Base-by-base conservation (phyloP, 2,888 invertebrate species). In the Tryphoninae sp. region DNA sequence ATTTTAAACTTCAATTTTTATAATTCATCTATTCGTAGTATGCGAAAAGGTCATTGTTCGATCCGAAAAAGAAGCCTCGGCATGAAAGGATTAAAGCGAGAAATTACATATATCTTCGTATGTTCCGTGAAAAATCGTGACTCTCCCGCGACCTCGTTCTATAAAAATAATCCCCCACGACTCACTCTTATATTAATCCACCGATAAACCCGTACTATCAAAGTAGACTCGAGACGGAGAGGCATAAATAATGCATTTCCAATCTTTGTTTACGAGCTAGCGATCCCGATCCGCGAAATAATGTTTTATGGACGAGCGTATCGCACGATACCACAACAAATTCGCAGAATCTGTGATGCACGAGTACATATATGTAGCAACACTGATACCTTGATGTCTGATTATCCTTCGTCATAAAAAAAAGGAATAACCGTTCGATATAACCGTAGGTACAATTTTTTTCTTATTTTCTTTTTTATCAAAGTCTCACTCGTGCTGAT, bases 181-280 rank as follows among this genome's bases (percentile, higher is more conserved):
- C 23, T 42, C 22, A 26, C 22, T 40, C 49, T 49, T 49, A 72
- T 74, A 78, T 75, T 81, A 78, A 83, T 72, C 65, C 45, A 61
- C 73, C 62, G 78, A 84, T 81, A 74, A 77, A 19, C 22, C 9
- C 16, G 49, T n/a, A 40, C 76, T 58, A 62, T 58, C 23, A 68
- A 61, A 55, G 61, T 55, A 72, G 45, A 77, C 55, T 55, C 62
- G 58, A 80, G 33, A 64, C 65, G 53, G 77, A 26, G 23, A 53
- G 16, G 64, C 53, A 84, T 84, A 82, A 82, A 84, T 84, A 84
- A 84, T 84, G 82, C 77, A 84, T 83, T 81, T 83, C 80, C 84
- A 83, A 84, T 84, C 84, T 83, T 82, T 80, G 78, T 76, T 82
- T 78, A 82, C 80, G 71, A 79, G 68, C 78, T 19, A 40, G 22